Evolutionary conservation across 2,113 vertebrate species (phyloP), one percentile per base, ranked within the genome.

Genomic region (Paedocypris sp.): DNA sequence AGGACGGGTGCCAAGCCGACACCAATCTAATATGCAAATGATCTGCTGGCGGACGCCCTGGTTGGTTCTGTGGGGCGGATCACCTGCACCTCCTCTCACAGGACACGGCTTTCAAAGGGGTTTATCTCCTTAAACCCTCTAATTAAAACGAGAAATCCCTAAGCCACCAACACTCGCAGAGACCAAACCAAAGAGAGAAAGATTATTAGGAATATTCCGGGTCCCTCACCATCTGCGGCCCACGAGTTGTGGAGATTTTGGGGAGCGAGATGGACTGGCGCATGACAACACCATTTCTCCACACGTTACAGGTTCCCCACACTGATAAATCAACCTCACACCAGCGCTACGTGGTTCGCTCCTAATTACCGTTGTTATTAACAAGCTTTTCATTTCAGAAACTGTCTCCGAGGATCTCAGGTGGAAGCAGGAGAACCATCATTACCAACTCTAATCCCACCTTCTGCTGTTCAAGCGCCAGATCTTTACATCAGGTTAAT

Each of bases 301-400:
- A 62, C 56, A 60, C 63, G 42, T 42, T 49, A 43, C 57, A 53
- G 51, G 61, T 53, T 81, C 80, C 78, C 59, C 53, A 46, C 62
- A 83, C 80, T 86, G 87, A 88, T 89, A 64, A 88, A 90, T 91
- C 87, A 88, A 85, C 84, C 89, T 90, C 82, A 83, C 87, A 83
- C 85, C 85, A 86, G 83, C 86, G 83, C 80, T 86, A 84, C 84
- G 86, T 89, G 88, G 87, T 88, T 90, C 89, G 89, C 82, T 88
- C 89, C 87, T 92, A 91, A 92, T 92, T 91, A 92, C 85, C 85
- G 84, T 86, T 90, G 87, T 92, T 90, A 91, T 91, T 91, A 90
- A 89, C 85, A 86, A 86, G 87, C 73, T 74, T 74, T 77, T 79
- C 63, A 75, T 77, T 72, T 48, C 54, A 39, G 59, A 60, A 36